These are phyloP conservation scores for Anomalospiza imberbis DNA, from an alignment of 2,797 vertebrate species.

Conservation along the genomic window DNA sequence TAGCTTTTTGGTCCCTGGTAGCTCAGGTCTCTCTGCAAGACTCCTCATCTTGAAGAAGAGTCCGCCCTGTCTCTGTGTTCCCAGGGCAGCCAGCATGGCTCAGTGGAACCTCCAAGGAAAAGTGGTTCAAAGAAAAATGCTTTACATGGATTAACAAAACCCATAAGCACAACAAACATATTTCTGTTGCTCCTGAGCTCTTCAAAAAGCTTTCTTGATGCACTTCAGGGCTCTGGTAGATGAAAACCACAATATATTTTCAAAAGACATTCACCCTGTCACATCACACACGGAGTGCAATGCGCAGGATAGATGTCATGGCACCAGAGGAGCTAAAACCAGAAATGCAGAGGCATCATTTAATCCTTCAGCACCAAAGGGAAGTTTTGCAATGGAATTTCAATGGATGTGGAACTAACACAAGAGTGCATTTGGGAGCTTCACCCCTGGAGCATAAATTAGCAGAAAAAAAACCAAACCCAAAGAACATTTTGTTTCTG, in stretches of 20 bases:
- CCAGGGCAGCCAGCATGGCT: neutral
- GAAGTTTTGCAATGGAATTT: neutral
- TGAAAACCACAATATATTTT: neutral
- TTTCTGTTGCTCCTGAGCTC: neutral
- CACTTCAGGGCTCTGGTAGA: neutral
- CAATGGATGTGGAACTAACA: neutral
- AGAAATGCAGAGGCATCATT: neutral
- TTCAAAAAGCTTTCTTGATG: neutral
- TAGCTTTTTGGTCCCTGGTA: neutral
- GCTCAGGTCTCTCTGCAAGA: neutral
- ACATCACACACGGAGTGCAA: neutral
- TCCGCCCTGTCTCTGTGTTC: neutral
- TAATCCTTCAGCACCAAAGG: neutral
- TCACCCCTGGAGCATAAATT: neutral
- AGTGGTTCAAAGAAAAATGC: neutral
- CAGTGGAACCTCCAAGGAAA: neutral
- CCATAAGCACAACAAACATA: neutral
- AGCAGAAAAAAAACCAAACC: fast-evolving
- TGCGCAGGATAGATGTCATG: neutral
- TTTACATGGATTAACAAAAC: neutral
- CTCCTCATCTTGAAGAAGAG: neutral
- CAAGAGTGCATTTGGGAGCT: neutral
- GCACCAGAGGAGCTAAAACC: neutral
- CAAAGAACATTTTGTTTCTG: neutral
- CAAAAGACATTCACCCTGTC: neutral